Conservation (phyloP, 2,113 vertebrate genomes). For the Nettapus auritus region DNA sequence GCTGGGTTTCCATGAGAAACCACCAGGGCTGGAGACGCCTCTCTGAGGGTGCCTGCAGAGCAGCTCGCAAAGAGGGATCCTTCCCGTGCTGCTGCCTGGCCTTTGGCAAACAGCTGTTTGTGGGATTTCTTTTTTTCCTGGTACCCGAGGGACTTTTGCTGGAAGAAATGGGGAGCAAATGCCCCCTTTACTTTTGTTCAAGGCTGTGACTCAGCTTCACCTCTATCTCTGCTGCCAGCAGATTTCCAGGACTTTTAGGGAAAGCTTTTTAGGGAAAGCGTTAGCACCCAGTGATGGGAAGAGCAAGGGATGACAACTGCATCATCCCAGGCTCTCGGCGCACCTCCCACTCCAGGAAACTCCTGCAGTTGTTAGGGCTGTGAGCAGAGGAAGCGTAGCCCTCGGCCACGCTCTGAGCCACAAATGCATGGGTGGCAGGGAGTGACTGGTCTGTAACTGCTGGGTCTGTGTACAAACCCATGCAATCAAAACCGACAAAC, state of each 20-base stretch:
- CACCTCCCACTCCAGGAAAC: not conserved
- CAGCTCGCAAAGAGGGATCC: not conserved
- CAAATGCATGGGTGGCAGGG: not conserved
- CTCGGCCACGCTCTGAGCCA: rapidly evolving
- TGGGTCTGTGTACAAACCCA: not conserved
- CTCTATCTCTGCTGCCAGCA: not conserved
- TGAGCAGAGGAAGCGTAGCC: not conserved
- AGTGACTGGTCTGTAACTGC: not conserved
- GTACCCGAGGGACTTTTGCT: not conserved
- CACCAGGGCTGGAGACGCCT: not conserved
- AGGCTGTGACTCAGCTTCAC: not conserved
- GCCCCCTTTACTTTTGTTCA: not conserved
- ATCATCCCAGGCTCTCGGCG: not conserved
- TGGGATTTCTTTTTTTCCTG: not conserved
- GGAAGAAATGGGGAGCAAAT: not conserved
- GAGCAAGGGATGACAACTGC: not conserved
- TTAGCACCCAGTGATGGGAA: not conserved
- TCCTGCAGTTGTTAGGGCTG: not conserved
- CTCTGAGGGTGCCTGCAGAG: not conserved
- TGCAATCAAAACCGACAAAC: not conserved
- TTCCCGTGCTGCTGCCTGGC: rapidly evolving
- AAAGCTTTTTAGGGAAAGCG: not conserved
- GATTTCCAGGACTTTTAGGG: not conserved
- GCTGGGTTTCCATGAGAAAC: not conserved
- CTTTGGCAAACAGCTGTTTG: not conserved